Percentiles rank a stretch among this genome's conserved stretches.
Conservation (phyloP, 2,797 vertebrate genomes). For the Dromococcyx pavoninus region DNA sequence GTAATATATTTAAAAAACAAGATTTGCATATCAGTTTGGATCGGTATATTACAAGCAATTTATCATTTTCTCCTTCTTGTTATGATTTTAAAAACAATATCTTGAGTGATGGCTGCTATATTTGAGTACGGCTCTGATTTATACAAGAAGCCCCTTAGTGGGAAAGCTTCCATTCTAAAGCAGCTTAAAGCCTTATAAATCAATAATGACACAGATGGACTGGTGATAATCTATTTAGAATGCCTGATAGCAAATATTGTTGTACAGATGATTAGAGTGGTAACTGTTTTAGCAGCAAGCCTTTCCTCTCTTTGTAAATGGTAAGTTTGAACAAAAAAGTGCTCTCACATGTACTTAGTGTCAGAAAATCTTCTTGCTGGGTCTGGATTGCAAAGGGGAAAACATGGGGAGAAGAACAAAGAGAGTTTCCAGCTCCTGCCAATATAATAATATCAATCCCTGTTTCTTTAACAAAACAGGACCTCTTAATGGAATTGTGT, state of each 20-base stretch:
- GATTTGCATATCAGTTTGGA: slow-evolving; percentile 92
- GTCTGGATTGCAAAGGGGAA: slow-evolving; percentile 80
- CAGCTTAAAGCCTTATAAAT: slow-evolving; percentile 99
- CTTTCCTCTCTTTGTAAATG: slow-evolving; percentile 78
- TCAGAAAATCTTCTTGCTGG: slow-evolving; percentile 76
- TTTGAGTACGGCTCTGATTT: slow-evolving; percentile 91
- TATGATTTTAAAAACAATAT: slow-evolving; percentile 86
- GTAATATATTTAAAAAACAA: slow-evolving; percentile 90
- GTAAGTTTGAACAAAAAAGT: slow-evolving; percentile 82
- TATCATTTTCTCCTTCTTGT: slow-evolving; percentile 88
- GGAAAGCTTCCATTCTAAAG: slow-evolving; percentile 89
- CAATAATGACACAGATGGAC: slow-evolving; percentile 99
- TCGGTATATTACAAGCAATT: slow-evolving; percentile 86
- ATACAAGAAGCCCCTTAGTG: slow-evolving; percentile 90
- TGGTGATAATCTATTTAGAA: slow-evolving; percentile 99
- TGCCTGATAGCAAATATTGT: slow-evolving; percentile 99
- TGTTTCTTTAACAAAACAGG: slow-evolving; percentile 91
- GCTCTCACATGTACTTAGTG: slow-evolving; percentile 72
- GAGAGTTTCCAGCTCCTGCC: slow-evolving; percentile 84
- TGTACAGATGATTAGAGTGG: slow-evolving; percentile 98
- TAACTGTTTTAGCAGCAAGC: slow-evolving; percentile 90
- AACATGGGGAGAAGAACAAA: slow-evolving; percentile 85
- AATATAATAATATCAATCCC: slow-evolving; percentile 92
- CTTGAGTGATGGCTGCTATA: slow-evolving; percentile 86
- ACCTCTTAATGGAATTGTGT: slow-evolving; percentile 91